These are phyloP conservation scores for Onthophagus sagittarius DNA, from an alignment of 2,888 invertebrate species.

Conservation along the genomic window DNA sequence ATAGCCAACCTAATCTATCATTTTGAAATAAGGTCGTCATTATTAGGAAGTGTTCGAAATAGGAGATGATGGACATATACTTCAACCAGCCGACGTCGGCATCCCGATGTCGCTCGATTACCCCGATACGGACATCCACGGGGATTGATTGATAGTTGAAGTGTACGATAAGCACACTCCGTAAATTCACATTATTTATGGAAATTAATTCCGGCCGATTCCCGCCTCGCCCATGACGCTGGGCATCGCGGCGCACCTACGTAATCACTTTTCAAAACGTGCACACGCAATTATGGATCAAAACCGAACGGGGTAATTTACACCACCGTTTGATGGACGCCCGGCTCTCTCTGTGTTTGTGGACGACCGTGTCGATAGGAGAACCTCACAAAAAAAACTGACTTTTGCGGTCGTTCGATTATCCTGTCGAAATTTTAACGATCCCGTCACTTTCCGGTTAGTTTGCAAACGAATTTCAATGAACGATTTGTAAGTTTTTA, in stretches of 20 bases:
- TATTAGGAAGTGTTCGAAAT: neutral
- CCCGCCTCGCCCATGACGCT: constrained; percentile 3
- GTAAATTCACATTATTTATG: constrained; percentile 30
- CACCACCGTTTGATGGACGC: constrained; percentile 5
- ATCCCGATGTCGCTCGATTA: constrained; percentile 15
- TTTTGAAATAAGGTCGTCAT: neutral
- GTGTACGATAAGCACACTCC: constrained; percentile 21
- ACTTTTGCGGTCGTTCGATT: neutral
- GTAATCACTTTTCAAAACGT: constrained; percentile 13
- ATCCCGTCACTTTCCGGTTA: neutral
- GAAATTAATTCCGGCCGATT: constrained; percentile 22
- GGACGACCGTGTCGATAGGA: neutral
- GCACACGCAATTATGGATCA: neutral
- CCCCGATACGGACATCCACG: constrained; percentile 20
- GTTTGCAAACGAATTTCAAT: neutral
- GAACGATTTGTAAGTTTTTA: neutral
- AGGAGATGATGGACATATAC: constrained; percentile 2
- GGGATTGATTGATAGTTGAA: constrained; percentile 26
- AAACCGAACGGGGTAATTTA: constrained; percentile 1
- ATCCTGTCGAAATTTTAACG: neutral
- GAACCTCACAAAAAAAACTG: neutral
- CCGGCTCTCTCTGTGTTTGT: neutral
- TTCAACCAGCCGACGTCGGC: constrained; percentile 5
- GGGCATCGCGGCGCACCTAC: constrained; percentile 4
- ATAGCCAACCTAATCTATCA: neutral